phyloP scores from a whole-genome alignment of 2,888 invertebrate genomes.

The Tyria jacobaeae region DNA sequence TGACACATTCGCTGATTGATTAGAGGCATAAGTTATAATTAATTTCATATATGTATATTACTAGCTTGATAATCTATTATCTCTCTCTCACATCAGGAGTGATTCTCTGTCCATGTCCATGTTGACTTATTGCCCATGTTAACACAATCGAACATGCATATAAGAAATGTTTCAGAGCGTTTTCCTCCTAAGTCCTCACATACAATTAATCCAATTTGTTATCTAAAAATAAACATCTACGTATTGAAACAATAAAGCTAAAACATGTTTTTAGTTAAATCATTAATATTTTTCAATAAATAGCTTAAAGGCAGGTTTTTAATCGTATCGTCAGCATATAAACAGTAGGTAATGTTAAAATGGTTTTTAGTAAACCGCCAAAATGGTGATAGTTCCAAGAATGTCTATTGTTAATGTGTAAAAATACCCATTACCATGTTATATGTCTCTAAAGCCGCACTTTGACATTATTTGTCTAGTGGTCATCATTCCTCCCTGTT shows the following conservation, averaged over 20 bases:
- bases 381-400: neutral
- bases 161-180: no score
- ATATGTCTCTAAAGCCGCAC: neutral
- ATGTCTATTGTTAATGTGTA: neutral
- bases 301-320: neutral
- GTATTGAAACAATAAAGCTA: no score
- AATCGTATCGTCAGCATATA: neutral
- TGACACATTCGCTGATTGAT: no score
- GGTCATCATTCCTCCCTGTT: conserved; percentile 1
- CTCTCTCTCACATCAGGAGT: no score
- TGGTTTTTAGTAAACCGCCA: neutral
- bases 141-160: no score
- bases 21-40: no score
- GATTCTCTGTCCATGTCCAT: no score
- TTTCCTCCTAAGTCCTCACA: no score
- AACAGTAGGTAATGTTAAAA: neutral
- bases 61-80: no score
- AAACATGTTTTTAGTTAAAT: neutral
- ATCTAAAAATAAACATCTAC: no score
- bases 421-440: neutral
- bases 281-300: neutral
- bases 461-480: neutral
- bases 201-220: neutral
- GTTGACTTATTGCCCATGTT: no score
- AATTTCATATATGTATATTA: no score